These are phyloP conservation scores for Dryadula phaetusa DNA, from an alignment of 2,888 invertebrate genomes.

Conservation along the genomic window DNA sequence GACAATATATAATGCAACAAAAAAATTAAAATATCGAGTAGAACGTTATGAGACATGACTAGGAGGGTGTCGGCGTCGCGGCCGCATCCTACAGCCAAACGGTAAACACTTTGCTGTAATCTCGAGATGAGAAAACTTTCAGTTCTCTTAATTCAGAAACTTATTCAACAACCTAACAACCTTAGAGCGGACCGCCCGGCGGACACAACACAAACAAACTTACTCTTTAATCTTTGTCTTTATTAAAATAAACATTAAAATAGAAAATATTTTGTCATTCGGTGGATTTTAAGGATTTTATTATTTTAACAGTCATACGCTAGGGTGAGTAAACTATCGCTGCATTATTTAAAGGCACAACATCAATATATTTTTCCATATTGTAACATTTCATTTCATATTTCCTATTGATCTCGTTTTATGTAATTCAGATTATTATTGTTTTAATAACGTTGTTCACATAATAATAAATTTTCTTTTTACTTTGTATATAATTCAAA, in stretches of 20 bases:
- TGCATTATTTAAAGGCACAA: neutral
- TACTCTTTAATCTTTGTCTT: constrained; percentile 76
- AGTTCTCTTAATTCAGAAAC: constrained; percentile 86
- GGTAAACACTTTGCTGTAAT: constrained; percentile 86
- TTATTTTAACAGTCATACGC: neutral
- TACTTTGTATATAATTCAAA: neutral
- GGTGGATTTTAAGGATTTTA: constrained; percentile 7
- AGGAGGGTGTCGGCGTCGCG: constrained; percentile 57
- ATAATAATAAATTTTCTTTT: neutral
- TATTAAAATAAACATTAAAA: constrained; percentile 63
- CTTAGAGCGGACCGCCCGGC: constrained; percentile 78
- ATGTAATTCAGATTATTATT: neutral
- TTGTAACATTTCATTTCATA: too few species aligned
- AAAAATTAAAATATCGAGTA: constrained; percentile 48
- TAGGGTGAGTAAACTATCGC: neutral
- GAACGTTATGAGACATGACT: constrained; percentile 51
- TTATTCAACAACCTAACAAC: constrained; percentile 85
- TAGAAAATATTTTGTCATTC: constrained; percentile 50
- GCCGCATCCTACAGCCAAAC: constrained; percentile 82
- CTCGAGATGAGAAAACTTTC: constrained; percentile 86
- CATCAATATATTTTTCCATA: neutral
- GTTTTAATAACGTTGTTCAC: neutral
- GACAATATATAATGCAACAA: constrained; percentile 33
- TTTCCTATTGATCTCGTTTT: neutral
- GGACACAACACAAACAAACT: constrained; percentile 81